Evolutionary conservation across 2,888 invertebrate genomes (phyloP).

Genomic region (Amiota mariae): DNA sequence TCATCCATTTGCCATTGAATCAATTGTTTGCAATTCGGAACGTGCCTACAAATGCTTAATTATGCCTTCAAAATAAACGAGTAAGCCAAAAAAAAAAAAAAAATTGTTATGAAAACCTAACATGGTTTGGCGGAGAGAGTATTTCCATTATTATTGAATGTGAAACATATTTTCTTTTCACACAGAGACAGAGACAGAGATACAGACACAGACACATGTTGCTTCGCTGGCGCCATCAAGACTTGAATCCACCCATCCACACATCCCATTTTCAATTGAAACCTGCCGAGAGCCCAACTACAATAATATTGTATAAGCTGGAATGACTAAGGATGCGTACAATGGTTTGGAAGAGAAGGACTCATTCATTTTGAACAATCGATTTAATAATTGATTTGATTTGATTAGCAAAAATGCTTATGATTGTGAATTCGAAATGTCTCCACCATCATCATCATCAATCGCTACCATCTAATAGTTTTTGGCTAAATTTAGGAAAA

Average conservation of each 20-base stretch:
- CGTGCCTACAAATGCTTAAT: background rate
- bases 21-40: background rate
- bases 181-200: too few relatives aligned
- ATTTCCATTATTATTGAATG: too few relatives aligned
- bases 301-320: too few relatives aligned
- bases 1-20: too few relatives aligned
- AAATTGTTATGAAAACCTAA: background rate
- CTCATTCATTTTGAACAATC: slow-evolving; percentile 3
- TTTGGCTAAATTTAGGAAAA: too few relatives aligned
- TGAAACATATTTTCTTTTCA: too few relatives aligned
- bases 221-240: background rate
- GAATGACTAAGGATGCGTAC: too few relatives aligned
- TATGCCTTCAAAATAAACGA: background rate
- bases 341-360: background rate
- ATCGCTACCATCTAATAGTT: too few relatives aligned
- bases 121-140: too few relatives aligned
- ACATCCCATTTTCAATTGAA: too few relatives aligned
- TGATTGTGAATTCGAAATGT: background rate
- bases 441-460: background rate
- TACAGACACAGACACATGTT: slow-evolving; percentile 18
- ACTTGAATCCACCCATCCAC: too few relatives aligned
- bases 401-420: slow-evolving; percentile 5
- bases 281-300: too few relatives aligned
- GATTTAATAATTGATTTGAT: slow-evolving; percentile 12
- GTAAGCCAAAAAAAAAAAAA: background rate